Evolutionary conservation across 2,888 invertebrate genomes (phyloP), one percentile per base, ranked within the genome.

Genomic region (Caenorhabditis plicata): DNA sequence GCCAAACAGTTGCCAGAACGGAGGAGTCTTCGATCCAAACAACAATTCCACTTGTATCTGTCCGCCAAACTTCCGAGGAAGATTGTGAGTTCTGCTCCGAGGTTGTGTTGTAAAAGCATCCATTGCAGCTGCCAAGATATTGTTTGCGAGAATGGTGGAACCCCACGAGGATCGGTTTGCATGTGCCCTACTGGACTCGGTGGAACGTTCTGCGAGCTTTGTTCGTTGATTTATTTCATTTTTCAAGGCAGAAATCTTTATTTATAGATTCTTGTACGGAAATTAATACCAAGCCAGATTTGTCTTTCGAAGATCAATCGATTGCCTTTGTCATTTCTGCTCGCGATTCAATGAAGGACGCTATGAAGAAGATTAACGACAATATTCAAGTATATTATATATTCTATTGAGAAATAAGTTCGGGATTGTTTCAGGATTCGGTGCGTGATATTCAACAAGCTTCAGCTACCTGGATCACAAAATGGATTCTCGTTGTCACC

Each of bases 191-290:
- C 50, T 38, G 73, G 71, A 55, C 53, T 68, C 22, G 61, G 41
- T 45, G 71, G 72, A 66, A 67, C 54, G 9, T 74, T 71, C 69
- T 75, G 75, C 54, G 74, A 75, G 46, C 48, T 64, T 49, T 58
- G 67, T 71, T 55, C 32, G 25, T 19, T 7, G 29, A 3, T 27
- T 15, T 27, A 4, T 13, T 4, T 41, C 15, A n/a, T 42, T 50
- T 26, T 1, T 11, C 4, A 22, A 20, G 33, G 27, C 9, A 19
- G 9, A 25, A 35, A 20, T 43, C 29, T 19, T n/a, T 7, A 17
- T 19, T 57, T 71, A 39, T 44, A 73, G 73, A 64, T 33, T 44
- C 57, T 20, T 75, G 75, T 44, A 58, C 61, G 2, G 32, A 32
- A 9, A 41, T 60, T 31, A 70, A 70, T 41, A 39, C 38, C n/a